These are phyloP conservation scores for Grallaria varia DNA, from an alignment of 2,113 vertebrate genomes.

Conservation along the genomic window DNA sequence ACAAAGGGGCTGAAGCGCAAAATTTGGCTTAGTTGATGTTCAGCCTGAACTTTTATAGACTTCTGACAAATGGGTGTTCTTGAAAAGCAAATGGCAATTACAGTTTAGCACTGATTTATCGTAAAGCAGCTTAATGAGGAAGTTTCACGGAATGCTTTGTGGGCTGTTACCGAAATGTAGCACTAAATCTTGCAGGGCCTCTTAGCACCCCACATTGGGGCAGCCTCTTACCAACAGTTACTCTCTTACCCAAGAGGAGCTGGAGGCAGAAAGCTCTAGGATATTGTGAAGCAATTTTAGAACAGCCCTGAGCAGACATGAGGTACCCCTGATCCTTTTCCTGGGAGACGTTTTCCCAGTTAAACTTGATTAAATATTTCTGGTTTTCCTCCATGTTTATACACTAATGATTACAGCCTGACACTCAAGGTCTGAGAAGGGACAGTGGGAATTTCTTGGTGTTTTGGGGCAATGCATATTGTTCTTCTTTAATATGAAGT, in stretches of 20 bases:
- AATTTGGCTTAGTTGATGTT: slow-evolving; percentile 4
- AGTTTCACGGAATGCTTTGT: neutral
- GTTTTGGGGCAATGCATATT: neutral
- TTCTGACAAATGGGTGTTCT: slow-evolving; percentile 27
- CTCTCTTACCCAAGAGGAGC: neutral
- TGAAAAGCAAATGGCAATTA: slow-evolving; percentile 46
- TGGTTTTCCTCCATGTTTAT: accelerated
- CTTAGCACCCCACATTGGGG: neutral
- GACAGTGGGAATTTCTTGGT: neutral
- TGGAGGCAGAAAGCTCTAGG: neutral
- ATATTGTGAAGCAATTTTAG: neutral
- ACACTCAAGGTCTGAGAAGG: neutral
- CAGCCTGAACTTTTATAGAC: slow-evolving; percentile 19
- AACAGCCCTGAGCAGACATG: neutral
- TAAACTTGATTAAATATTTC: neutral
- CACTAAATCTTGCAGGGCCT: neutral
- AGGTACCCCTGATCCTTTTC: neutral
- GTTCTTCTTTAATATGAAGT: neutral
- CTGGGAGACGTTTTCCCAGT: accelerated
- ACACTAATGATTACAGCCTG: neutral
- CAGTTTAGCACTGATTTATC: slow-evolving; percentile 26
- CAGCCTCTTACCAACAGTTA: neutral
- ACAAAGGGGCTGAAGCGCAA: neutral
- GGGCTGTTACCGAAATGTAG: neutral
- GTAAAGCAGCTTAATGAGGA: neutral